Evolutionary conservation across 1,140 invertebrate species (phyloP), one percentile per base, ranked within the genome.

Genomic region (Drosophila neocordata): DNA sequence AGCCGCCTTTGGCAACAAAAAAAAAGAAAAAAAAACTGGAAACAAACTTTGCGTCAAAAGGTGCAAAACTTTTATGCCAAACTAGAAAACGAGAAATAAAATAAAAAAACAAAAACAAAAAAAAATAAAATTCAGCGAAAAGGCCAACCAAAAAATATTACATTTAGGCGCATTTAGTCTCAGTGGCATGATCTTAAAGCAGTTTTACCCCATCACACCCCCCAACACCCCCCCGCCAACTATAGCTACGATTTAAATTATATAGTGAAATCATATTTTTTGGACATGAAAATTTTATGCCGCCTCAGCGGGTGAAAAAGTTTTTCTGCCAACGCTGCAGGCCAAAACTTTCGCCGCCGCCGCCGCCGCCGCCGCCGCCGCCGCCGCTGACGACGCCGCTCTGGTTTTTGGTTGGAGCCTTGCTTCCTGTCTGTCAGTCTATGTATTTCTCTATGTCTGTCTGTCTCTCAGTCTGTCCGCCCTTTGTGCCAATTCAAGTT

Each of bases 401-500:
- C 41, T 7, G 41, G 41, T 48, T 48, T 31, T 48, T 11, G 15
- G 41, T 48, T 48, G 13, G 41, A 48, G 15, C 62, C 61, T 11
- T 57, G 38, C 57, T 59, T 73, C 69, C 69, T 41, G 72, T 57
- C 61, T 56, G 34, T 66, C 70, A 65, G 55, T 65, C 48, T 31
- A 51, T 51, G 20, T 51, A 35, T 6, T 38, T 51, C 58, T 68
- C 69, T 27, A 53, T 24, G 31, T 65, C 66, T 65, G 53, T 67
- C 41, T 31, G 48, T 57, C 38, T 58, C 31, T 6, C 38, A 44
- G 61, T 67, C 70, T 35, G 64, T 41, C n/a, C 57, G 35, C 13
- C 62, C 74, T 77, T 77, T 77, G 75, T 79, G 79, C 84, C 79
- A 74, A 89, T 83, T 73, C 65, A 58, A 89, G 83, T 88, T 88